Evolutionary conservation across 2,113 vertebrate genomes (phyloP), one percentile per base, ranked within the genome.

Genomic region (Probosciger aterrimus): DNA sequence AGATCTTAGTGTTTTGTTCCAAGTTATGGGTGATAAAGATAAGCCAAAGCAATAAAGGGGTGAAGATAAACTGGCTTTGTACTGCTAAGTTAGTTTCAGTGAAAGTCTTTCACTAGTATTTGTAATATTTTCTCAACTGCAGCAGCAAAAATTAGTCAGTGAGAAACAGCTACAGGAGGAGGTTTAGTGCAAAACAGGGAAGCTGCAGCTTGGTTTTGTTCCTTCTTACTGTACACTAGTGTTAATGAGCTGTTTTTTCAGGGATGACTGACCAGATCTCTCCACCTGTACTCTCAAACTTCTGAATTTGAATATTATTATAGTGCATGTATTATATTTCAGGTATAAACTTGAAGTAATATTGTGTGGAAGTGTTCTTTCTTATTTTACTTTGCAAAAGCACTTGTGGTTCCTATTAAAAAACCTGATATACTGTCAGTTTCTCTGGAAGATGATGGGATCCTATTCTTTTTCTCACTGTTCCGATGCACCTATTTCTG

Each of bases 361-460:
- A 10, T 3, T 63, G 31, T 11, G 1, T 2, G 2, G 19, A 43
- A 88, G 5, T 3, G 6, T 5, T 55, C 39, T 15, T 60, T 28
- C 49, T 63, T 63, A 10, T 43, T 93, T 86, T 52, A 57, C 27
- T 44, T 46, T 50, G 46, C 20, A 64, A 53, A 78, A 83, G 14
- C 64, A 31, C n/a, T 88, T 75, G 31, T 65, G 19, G 15, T 24
- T 81, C n/a, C 44, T 0, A 1, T 16, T 28, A 15, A 46, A 88
- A 53, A 33, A 2, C 11, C 7, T 35, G 8, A 44, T 19, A 6
- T 4, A 16, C 17, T 35, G 13, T 2, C 2, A 4, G 2, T 53
- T 83, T 73, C 50, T 63, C 19, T 64, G 31, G 60, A 92, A 79
- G 39, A 37, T 13, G n/a, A 64, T 27, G 6, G 35, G 27, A 76